Evolutionary conservation across 2,113 vertebrate genomes (phyloP).

Genomic region (Festucalex cinctus): DNA sequence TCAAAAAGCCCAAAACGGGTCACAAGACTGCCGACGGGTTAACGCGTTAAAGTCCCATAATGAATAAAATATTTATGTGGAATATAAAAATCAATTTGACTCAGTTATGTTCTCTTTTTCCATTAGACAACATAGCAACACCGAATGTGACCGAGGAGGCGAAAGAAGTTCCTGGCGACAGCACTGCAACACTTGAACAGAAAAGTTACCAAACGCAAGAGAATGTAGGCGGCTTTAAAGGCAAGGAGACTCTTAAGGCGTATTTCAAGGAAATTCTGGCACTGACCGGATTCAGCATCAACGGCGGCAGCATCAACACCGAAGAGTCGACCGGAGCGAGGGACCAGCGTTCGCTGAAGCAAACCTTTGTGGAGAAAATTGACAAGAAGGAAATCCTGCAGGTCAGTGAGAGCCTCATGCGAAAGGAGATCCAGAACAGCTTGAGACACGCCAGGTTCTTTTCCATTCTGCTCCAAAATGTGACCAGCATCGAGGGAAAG

Average conservation of each 20-base stretch:
- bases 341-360: constrained; percentile 70
- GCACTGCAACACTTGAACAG: constrained; percentile 25
- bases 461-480: constrained; percentile 87
- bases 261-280: constrained; percentile 85
- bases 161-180: constrained; percentile 33
- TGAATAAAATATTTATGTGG: no score
- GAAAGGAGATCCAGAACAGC: constrained; percentile 87
- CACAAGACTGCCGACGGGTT: no score
- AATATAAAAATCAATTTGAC: background rate
- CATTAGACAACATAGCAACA: constrained; percentile 38
- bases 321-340: constrained; percentile 82
- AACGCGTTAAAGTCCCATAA: no score
- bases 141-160: constrained; percentile 28
- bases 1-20: no score
- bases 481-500: constrained; percentile 83
- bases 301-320: constrained; percentile 73
- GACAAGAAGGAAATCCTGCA: constrained; percentile 90
- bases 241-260: constrained; percentile 71
- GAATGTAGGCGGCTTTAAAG: constrained; percentile 59
- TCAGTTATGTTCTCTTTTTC: background rate
- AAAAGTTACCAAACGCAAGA: constrained; percentile 51
- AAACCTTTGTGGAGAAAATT: constrained; percentile 69
- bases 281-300: constrained; percentile 80
- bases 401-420: constrained; percentile 84
- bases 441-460: constrained; percentile 84